These are phyloP conservation scores for Eumerus sabulonum DNA, from an alignment of 2,888 invertebrate species.

Conservation along the genomic window DNA sequence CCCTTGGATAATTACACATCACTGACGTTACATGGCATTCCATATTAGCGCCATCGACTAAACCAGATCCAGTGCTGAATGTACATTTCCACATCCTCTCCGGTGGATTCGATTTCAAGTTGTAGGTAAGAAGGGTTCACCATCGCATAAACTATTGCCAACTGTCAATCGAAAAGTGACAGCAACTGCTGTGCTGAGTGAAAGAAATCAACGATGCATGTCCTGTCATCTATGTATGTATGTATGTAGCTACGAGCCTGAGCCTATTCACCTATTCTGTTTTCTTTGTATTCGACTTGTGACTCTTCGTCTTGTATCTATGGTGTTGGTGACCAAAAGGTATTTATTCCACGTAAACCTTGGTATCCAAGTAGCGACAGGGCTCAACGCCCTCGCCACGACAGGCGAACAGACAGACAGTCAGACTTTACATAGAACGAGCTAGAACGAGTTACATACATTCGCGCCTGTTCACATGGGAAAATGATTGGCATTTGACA, in stretches of 20 bases:
- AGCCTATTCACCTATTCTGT: no score
- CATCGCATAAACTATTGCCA: constrained; percentile 36
- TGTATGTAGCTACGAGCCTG: no score
- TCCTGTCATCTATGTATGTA: constrained; percentile 36
- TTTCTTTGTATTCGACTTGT: no score
- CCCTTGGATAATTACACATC: constrained; percentile 14
- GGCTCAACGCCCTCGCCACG: no score
- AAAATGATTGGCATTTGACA: constrained; percentile 66
- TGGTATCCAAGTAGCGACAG: constrained; percentile 30
- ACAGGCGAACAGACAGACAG: no score
- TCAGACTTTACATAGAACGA: neutral
- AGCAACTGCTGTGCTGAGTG: constrained; percentile 22
- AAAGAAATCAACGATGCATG: constrained; percentile 51
- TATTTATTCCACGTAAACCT: constrained; percentile 31
- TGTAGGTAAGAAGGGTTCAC: neutral
- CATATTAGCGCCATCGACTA: constrained; percentile 1
- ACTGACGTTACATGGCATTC: neutral
- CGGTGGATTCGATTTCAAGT: constrained; percentile 11
- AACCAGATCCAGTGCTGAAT: neutral
- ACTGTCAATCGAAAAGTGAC: constrained; percentile 52
- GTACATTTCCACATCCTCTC: neutral
- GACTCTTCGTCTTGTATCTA: no score
- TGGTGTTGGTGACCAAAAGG: constrained; percentile 31
- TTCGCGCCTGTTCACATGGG: constrained; percentile 44
- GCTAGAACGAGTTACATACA: neutral